A percentile compares a stretch with the other conserved stretches of the same genome.
Conservation (phyloP, 2,113 vertebrate species). For the Recurvirostra avosetta region DNA sequence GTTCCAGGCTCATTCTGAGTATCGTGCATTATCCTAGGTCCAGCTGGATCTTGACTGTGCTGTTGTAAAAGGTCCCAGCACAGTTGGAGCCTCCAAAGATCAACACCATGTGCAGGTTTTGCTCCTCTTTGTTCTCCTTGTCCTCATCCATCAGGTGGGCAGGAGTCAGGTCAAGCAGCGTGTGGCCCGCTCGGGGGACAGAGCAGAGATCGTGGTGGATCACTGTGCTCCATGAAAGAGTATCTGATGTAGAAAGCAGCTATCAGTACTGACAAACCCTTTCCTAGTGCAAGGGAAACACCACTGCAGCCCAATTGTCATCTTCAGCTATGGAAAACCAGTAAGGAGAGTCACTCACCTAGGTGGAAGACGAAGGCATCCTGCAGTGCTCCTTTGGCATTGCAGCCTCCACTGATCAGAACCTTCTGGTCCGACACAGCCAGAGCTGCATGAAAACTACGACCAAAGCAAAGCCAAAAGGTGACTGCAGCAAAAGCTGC, state of each 20-base stretch:
- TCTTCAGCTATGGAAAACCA: neutral
- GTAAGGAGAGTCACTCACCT: slow-evolving; percentile 65
- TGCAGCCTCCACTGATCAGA: slow-evolving; percentile 85
- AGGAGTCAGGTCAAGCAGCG: slow-evolving; percentile 69
- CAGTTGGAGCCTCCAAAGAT: slow-evolving; percentile 86
- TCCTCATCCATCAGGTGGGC: slow-evolving; percentile 15
- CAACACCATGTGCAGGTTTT: slow-evolving; percentile 62
- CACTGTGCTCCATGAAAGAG: slow-evolving; percentile 78
- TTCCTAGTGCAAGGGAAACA: neutral
- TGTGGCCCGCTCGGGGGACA: slow-evolving; percentile 83
- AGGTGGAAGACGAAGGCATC: slow-evolving; percentile 81
- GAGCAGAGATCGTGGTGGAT: slow-evolving; percentile 68
- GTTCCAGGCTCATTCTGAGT: neutral
- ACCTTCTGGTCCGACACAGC: slow-evolving; percentile 80
- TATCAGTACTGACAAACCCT: neutral
- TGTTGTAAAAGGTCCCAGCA: slow-evolving; percentile 80
- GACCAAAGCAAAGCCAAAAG: neutral
- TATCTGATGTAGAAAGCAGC: slow-evolving; percentile 69
- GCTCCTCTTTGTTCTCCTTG: slow-evolving; percentile 29
- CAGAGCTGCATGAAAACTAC: slow-evolving; percentile 85
- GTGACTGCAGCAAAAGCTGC: neutral
- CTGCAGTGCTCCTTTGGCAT: slow-evolving; percentile 77
- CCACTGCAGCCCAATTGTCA: neutral
- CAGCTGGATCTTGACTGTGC: slow-evolving; percentile 72
- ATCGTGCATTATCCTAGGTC: neutral